Conservation (phyloP, 2,113 vertebrate species). For the Cephalopterus ornatus region DNA sequence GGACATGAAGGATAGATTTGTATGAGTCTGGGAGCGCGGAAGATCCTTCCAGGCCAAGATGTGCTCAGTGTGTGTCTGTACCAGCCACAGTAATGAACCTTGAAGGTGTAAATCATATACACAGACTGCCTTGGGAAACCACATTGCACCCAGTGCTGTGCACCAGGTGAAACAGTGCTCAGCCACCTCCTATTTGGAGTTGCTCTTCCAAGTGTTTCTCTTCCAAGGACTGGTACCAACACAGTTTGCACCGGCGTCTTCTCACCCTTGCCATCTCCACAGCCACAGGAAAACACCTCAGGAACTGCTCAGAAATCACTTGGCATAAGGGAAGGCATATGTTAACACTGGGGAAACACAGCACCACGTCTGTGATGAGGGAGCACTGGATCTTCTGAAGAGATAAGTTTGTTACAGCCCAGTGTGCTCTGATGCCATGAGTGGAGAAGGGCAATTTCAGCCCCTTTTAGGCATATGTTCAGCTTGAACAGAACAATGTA, state of each 20-base stretch:
- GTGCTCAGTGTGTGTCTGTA: not conserved
- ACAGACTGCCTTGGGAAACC: not conserved
- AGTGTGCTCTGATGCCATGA: not conserved
- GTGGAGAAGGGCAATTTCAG: not conserved
- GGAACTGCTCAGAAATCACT: not conserved
- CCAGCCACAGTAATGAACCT: not conserved
- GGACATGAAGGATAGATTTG: not conserved
- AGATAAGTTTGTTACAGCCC: not conserved
- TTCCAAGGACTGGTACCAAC: not conserved
- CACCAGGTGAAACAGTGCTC: not conserved
- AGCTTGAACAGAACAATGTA: not conserved
- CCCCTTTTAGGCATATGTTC: not conserved
- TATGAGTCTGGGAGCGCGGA: not conserved
- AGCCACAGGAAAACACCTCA: not conserved
- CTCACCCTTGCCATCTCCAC: not conserved
- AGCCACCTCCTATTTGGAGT: not conserved
- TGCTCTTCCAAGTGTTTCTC: not conserved
- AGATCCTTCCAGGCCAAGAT: not conserved
- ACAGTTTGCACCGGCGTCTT: rapidly evolving
- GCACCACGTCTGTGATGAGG: not conserved
- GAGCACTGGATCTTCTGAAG: not conserved
- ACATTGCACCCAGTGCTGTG: rapidly evolving
- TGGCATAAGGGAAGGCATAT: not conserved
- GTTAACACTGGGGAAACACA: not conserved
- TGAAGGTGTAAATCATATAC: not conserved